phyloP scores from a whole-genome alignment of 35 echinoderm and acorn worm genomes.

The Lytechinus variegatus region DNA sequence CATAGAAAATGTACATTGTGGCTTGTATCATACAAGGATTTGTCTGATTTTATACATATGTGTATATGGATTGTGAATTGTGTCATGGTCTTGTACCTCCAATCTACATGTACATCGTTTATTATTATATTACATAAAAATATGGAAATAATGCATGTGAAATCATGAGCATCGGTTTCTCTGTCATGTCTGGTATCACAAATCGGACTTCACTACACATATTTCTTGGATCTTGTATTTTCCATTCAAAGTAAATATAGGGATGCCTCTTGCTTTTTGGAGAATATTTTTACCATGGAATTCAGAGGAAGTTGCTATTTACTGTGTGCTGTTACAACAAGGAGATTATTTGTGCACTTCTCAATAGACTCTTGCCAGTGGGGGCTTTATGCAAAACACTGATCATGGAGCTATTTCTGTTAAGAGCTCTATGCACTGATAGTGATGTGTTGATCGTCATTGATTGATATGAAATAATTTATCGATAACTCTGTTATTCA shows the following conservation, averaged over 20 bases:
- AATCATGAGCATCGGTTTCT: neutral
- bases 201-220: neutral
- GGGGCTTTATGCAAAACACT: neutral
- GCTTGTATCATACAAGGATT: neutral
- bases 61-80: neutral
- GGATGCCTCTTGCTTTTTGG: neutral
- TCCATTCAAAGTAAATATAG: neutral
- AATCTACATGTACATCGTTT: neutral
- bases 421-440: neutral
- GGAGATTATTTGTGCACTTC: too few species aligned
- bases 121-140: neutral
- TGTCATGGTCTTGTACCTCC: neutral
- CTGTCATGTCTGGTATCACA: neutral
- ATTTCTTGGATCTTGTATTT: neutral
- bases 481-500: neutral
- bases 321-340: neutral
- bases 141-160: neutral
- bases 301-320: neutral
- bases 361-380: too few species aligned
- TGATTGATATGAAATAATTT: neutral
- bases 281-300: neutral
- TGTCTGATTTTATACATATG: neutral
- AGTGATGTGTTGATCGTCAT: neutral
- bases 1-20: neutral
- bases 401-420: too few species aligned